Conservation (phyloP, 1,140 invertebrate species). For the Magallana gigas region DNA sequence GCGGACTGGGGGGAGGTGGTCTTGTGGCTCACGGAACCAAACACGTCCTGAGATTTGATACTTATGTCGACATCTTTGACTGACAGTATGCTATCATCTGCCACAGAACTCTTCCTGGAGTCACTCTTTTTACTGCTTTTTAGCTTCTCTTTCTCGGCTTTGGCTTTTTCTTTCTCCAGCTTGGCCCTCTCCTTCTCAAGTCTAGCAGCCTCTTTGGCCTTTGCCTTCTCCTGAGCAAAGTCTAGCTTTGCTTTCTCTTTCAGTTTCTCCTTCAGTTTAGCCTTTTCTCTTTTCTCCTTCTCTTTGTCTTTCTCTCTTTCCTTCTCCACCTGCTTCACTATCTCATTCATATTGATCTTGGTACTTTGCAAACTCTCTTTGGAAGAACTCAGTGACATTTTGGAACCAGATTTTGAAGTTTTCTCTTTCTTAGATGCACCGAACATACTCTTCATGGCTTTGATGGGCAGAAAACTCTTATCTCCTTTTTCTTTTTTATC, state of each 20-base stretch:
- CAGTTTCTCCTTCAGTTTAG: slow-evolving; percentile 32
- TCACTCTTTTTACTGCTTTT: slow-evolving; percentile 48
- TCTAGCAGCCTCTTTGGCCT: slow-evolving; percentile 26
- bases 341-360: slow-evolving; percentile 46
- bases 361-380: slow-evolving; percentile 52
- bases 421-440: slow-evolving; percentile 50
- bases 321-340: slow-evolving; percentile 46
- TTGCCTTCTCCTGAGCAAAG: slow-evolving; percentile 16
- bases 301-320: slow-evolving; percentile 50
- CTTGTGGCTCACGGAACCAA: not conserved
- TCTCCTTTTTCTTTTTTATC: slow-evolving; percentile 46
- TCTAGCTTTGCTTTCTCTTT: slow-evolving; percentile 50
- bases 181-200: not conserved
- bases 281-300: slow-evolving; percentile 45
- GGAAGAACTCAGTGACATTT: slow-evolving; percentile 58
- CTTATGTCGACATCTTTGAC: not conserved
- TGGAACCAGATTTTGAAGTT: slow-evolving; percentile 55
- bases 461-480: slow-evolving; percentile 56
- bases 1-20: slow-evolving; percentile 72
- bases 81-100: slow-evolving; percentile 41
- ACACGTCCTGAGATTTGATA: slow-evolving; percentile 12
- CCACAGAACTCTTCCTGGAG: slow-evolving; percentile 41
- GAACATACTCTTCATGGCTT: slow-evolving; percentile 57
- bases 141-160: slow-evolving; percentile 62
- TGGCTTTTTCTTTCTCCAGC: slow-evolving; percentile 66